phyloP scores from a whole-genome alignment of 2,113 vertebrate genomes.

The Passer montanus region DNA sequence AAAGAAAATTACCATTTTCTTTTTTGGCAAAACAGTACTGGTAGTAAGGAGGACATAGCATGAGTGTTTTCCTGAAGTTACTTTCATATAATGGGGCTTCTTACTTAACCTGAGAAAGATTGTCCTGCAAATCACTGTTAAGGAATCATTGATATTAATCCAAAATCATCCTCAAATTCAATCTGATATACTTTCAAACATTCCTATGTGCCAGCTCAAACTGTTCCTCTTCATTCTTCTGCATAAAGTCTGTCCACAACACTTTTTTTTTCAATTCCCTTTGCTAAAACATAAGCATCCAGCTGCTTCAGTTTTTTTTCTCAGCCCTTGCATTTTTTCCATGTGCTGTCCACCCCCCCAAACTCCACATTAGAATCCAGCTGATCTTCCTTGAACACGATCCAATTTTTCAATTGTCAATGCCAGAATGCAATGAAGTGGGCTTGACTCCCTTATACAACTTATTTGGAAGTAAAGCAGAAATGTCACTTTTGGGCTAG shows the following conservation, averaged over 20 bases:
- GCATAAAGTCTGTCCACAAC: not conserved
- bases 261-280: not conserved
- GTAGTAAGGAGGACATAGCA: not conserved
- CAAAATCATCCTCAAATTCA: not conserved
- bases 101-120: not conserved
- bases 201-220: not conserved
- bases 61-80: not conserved
- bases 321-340: conserved; percentile 22
- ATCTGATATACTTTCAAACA: not conserved
- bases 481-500: not conserved
- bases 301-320: conserved; percentile 31
- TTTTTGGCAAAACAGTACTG: not conserved
- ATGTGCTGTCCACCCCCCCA: not conserved
- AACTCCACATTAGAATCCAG: not conserved
- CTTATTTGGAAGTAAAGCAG: not conserved
- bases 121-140: not conserved
- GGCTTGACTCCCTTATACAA: not conserved
- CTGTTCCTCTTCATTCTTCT: not conserved
- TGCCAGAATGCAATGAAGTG: not conserved
- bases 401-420: not conserved
- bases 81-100: not conserved
- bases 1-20: not conserved
- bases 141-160: not conserved
- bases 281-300: conserved; percentile 6
- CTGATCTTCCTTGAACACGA: conserved; percentile 28